Evolutionary conservation across 2,797 vertebrate genomes (phyloP).

Genomic region (Poecilia velifera): DNA sequence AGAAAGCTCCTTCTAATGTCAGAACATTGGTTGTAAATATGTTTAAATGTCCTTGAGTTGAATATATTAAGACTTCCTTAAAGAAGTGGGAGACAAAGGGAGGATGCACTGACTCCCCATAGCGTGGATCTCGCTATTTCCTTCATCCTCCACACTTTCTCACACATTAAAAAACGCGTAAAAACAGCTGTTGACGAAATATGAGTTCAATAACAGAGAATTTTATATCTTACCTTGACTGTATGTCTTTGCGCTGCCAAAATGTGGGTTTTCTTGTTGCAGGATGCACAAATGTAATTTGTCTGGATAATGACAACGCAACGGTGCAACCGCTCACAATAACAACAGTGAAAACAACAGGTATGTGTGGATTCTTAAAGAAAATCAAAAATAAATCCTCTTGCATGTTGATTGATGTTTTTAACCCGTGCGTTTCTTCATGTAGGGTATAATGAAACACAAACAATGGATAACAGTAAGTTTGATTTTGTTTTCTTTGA

Average conservation of each 20-base stretch:
- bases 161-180: background rate
- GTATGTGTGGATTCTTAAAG: background rate
- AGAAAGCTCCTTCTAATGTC: background rate
- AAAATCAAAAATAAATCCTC: background rate
- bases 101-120: slow-evolving; percentile 42
- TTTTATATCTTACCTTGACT: background rate
- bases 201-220: background rate
- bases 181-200: background rate
- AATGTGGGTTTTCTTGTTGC: slow-evolving; percentile 8
- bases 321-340: slow-evolving; percentile 9
- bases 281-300: slow-evolving; percentile 47
- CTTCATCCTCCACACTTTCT: slow-evolving; percentile 4
- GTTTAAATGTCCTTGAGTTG: background rate
- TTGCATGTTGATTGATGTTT: background rate
- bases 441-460: background rate
- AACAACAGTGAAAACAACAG: background rate
- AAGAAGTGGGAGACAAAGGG: slow-evolving; percentile 47
- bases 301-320: slow-evolving; percentile 50
- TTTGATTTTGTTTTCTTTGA: background rate
- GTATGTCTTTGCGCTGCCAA: background rate
- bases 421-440: background rate
- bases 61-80: slow-evolving; percentile 30
- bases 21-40: background rate
- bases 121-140: slow-evolving; percentile 20
- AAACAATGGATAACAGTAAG: slow-evolving; percentile 26